Evolutionary conservation across 1,140 invertebrate species (phyloP).

Genomic region (Lethrus apterus): DNA sequence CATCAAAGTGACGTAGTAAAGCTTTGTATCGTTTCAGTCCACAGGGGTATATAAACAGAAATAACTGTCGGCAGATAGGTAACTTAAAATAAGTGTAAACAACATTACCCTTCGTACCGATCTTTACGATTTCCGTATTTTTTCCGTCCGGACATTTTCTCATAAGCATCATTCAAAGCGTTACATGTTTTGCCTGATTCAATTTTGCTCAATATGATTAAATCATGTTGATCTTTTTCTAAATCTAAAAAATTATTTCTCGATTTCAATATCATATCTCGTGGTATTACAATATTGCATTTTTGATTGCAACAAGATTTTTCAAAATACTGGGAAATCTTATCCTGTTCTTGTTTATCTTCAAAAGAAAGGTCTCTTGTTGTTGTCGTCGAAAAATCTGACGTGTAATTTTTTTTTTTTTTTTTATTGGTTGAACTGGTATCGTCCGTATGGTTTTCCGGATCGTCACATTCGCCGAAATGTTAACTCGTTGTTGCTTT

Average conservation of each 20-base stretch:
- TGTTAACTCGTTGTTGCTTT: no score
- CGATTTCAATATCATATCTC: conserved; percentile 1
- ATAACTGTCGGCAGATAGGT: not conserved
- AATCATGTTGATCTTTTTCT: not conserved
- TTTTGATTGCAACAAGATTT: conserved; percentile 1
- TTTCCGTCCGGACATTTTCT: not conserved
- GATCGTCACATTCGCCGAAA: not conserved
- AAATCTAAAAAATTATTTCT: not conserved
- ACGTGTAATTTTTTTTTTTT: not conserved
- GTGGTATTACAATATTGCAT: not conserved
- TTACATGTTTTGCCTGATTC: conserved; percentile 1
- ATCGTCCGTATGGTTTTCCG: not conserved
- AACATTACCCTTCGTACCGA: not conserved
- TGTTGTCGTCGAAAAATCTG: not conserved
- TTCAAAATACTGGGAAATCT: not conserved
- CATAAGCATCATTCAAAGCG: not conserved
- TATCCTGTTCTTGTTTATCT: not conserved
- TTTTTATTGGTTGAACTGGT: not conserved
- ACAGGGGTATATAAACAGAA: not conserved
- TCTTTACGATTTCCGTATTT: not conserved
- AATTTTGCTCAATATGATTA: not conserved
- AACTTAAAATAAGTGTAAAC: not conserved
- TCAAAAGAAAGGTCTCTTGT: not conserved
- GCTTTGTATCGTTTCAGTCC: not conserved
- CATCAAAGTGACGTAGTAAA: not conserved